phyloP scores from a whole-genome alignment of 2,888 invertebrate species.

The Blastobasis adustella region DNA sequence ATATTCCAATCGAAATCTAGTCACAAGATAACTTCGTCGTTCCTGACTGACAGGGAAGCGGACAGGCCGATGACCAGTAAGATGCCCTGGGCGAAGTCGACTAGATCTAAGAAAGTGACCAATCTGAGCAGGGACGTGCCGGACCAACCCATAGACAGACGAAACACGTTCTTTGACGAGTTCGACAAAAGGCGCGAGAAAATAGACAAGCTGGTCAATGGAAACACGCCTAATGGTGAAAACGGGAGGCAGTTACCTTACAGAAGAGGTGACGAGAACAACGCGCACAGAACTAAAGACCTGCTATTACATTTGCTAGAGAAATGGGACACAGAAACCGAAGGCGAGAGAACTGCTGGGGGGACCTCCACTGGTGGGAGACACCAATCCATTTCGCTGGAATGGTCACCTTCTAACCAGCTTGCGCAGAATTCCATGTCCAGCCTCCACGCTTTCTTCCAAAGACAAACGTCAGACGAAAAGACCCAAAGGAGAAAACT shows the following conservation, averaged over 20 bases:
- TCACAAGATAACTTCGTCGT: conserved; percentile 52
- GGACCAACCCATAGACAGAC: conserved; percentile 74
- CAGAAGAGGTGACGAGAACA: conserved; percentile 69
- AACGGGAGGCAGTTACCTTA: conserved; percentile 62
- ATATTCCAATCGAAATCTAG: conserved; percentile 59
- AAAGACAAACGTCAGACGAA: conserved; percentile 74
- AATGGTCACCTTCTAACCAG: conserved; percentile 83
- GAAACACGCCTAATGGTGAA: conserved; percentile 24
- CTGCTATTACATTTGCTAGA: conserved; percentile 82
- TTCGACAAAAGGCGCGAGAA: conserved; percentile 62
- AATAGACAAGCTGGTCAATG: conserved; percentile 62
- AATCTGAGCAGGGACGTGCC: conserved; percentile 83
- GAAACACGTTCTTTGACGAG: conserved; percentile 69
- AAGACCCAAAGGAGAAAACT: conserved; percentile 58
- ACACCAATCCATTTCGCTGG: conserved; percentile 84
- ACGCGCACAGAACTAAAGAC: conserved; percentile 84
- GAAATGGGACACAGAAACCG: conserved; percentile 79
- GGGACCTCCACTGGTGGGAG: conserved; percentile 63
- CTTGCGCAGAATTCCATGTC: conserved; percentile 86
- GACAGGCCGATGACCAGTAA: conserved; percentile 67
- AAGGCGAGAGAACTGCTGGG: conserved; percentile 67
- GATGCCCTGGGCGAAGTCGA: conserved; percentile 71
- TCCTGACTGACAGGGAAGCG: conserved; percentile 52
- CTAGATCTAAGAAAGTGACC: conserved; percentile 79
- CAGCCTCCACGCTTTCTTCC: conserved; percentile 87